A percentile compares a stretch with the other conserved stretches of the same genome.
Conservation (phyloP, 1,140 invertebrate genomes). For the Ceratosolen solmsi region DNA sequence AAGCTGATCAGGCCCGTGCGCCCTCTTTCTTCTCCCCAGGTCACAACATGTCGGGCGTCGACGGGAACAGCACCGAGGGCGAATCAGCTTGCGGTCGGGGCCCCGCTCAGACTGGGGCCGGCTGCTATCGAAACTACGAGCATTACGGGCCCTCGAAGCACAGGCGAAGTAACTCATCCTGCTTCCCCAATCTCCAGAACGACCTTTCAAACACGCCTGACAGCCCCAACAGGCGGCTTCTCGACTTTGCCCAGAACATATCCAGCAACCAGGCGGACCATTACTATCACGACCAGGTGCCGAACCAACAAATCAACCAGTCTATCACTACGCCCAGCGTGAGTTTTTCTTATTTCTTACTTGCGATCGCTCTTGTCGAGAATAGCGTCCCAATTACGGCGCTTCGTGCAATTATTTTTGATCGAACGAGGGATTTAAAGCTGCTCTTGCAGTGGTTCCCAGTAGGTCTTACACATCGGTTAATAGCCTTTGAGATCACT, state of each 20-base stretch:
- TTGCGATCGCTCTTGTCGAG: neutral
- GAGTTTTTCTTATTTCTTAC: constrained; percentile 58
- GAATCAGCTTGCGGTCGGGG: constrained; percentile 80
- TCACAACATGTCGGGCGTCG: constrained; percentile 91
- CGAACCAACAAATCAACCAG: constrained; percentile 66
- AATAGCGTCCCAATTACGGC: neutral
- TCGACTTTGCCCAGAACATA: constrained; percentile 72
- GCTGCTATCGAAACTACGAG: constrained; percentile 90
- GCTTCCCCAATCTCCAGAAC: constrained; percentile 77
- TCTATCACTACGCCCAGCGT: constrained; percentile 70
- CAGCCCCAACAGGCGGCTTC: constrained; percentile 71
- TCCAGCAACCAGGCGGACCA: constrained; percentile 68
- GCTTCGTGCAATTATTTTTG: constrained; percentile 14
- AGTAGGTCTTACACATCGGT: neutral
- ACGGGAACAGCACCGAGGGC: constrained; percentile 89
- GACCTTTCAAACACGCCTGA: constrained; percentile 69
- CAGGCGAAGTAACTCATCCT: constrained; percentile 78
- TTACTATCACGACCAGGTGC: constrained; percentile 69
- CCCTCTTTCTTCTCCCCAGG: constrained; percentile 73
- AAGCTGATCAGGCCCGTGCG: neutral
- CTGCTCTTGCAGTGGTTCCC: constrained; percentile 24
- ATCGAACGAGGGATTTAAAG: neutral
- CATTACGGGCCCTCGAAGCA: constrained; percentile 72
- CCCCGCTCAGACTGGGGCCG: constrained; percentile 82
- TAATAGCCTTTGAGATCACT: neutral